Evolutionary conservation across 1,140 invertebrate genomes (phyloP), one percentile per base, ranked within the genome.

Genomic region (Stenopsyche tienmushanensis): DNA sequence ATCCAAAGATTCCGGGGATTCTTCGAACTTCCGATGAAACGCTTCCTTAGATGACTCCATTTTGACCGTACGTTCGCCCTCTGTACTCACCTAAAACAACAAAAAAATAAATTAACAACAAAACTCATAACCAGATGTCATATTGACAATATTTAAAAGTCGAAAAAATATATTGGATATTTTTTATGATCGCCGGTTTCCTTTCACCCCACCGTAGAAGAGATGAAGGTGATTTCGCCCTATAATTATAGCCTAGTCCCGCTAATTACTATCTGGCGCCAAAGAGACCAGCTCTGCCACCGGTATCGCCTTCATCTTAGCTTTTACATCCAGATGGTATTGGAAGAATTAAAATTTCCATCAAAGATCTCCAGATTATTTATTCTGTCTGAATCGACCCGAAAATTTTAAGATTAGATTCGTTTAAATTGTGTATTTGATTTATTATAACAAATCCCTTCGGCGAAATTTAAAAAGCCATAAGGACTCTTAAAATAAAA

Each of bases 41-140:
- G 41, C 17, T 21, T 66, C 68, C 55, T 66, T 60, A 29, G 62
- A 55, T 10, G 64, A 34, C 49, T 70, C 68, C 68, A 66, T 66
- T 66, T 70, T 70, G 64, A 70, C 47, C 47, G 63, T 45, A 34
- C 68, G 64, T 64, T 59, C 54, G n/a, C 58, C 55, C 44, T 64
- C 68, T 23, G 68, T 70, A 70, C 68, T 70, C 68, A 70, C 68
- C 68, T 70, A 50, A 3, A 70, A 64, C 26, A 41, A 54, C n/a
- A 55, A 45, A 55, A 18, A 15, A 64, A 63, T 34, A 5, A 13
- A 13, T 5, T 34, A 7, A 34, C 13, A 34, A 34, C 13, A 5
- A 13, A 34, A 34, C 13, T 13, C 29, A 34, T 13, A 7, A 34
- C 29, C 29, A 34, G 29, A 13, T 34, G n/a, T n/a, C n/a, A n/a